Evolutionary conservation across 2,113 vertebrate genomes (phyloP).

Genomic region (Dascyllus trimaculatus): DNA sequence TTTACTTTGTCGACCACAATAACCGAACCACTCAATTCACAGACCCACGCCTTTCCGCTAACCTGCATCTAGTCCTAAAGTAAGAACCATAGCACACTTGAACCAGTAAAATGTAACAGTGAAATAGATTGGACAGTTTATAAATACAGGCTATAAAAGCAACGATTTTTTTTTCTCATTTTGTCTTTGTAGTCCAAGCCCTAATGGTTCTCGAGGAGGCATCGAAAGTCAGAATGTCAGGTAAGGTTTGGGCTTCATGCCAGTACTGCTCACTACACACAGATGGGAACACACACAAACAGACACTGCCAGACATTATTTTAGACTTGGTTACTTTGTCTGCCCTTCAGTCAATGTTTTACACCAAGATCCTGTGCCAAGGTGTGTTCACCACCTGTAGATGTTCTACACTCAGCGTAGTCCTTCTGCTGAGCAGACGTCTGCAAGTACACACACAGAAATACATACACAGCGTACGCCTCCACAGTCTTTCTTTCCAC

Average conservation of each 20-base stretch:
- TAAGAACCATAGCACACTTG: slow-evolving; percentile 77
- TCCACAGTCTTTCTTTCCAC: slow-evolving; percentile 49
- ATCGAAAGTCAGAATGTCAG: slow-evolving; percentile 83
- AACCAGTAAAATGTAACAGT: background rate
- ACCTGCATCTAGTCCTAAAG: slow-evolving; percentile 98
- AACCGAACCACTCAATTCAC: slow-evolving; percentile 99
- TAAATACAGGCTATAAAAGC: background rate
- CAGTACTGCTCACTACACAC: slow-evolving; percentile 22
- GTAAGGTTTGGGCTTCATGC: slow-evolving; percentile 64
- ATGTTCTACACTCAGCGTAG: slow-evolving; percentile 41
- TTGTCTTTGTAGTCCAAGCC: slow-evolving; percentile 78
- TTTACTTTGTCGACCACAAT: slow-evolving; percentile 99
- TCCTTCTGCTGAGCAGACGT: slow-evolving; percentile 48
- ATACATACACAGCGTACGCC: slow-evolving; percentile 39
- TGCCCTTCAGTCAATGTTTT: slow-evolving; percentile 58
- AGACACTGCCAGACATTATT: slow-evolving; percentile 43
- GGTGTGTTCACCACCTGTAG: slow-evolving; percentile 73
- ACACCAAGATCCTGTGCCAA: slow-evolving; percentile 49
- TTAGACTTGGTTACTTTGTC: slow-evolving; percentile 39
- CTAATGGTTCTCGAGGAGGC: slow-evolving; percentile 80
- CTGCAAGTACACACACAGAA: slow-evolving; percentile 15
- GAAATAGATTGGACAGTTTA: background rate
- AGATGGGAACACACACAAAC: slow-evolving; percentile 48
- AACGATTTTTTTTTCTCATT: slow-evolving; percentile 37
- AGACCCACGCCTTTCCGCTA: slow-evolving; percentile 97